Conservation (phyloP, 2,797 vertebrate species). For the Taeniopygia guttata region DNA sequence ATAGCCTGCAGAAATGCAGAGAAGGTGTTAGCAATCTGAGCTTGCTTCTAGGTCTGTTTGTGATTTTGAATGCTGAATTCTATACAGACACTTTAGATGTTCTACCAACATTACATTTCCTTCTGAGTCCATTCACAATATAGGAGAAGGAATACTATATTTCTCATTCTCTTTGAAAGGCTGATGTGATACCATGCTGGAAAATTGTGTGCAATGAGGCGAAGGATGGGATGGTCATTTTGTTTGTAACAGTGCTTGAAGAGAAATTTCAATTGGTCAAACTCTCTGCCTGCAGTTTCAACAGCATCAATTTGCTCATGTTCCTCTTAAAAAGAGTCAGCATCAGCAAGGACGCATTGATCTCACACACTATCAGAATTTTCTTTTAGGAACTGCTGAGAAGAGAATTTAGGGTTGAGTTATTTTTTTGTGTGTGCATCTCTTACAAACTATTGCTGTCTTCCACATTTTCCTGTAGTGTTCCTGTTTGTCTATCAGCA, state of each 20-base stretch:
- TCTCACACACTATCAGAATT: fast-evolving
- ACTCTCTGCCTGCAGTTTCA: not conserved
- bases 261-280: not conserved
- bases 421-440: not conserved
- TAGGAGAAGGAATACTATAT: not conserved
- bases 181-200: not conserved
- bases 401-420: not conserved
- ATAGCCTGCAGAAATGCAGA: not conserved
- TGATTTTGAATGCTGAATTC: not conserved
- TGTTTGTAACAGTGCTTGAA: not conserved
- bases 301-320: not conserved
- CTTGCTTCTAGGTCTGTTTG: not conserved
- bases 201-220: not conserved
- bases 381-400: not conserved
- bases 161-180: not conserved
- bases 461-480: not conserved
- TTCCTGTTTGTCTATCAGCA: not conserved
- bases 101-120: not conserved
- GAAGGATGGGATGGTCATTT: not conserved
- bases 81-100: not conserved
- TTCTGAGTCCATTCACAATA: not conserved
- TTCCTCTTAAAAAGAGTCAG: not conserved
- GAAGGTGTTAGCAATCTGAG: not conserved
- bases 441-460: not conserved
- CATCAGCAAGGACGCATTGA: not conserved